phyloP scores from a whole-genome alignment of 2,797 vertebrate genomes.

The Acipenser transmontanus region DNA sequence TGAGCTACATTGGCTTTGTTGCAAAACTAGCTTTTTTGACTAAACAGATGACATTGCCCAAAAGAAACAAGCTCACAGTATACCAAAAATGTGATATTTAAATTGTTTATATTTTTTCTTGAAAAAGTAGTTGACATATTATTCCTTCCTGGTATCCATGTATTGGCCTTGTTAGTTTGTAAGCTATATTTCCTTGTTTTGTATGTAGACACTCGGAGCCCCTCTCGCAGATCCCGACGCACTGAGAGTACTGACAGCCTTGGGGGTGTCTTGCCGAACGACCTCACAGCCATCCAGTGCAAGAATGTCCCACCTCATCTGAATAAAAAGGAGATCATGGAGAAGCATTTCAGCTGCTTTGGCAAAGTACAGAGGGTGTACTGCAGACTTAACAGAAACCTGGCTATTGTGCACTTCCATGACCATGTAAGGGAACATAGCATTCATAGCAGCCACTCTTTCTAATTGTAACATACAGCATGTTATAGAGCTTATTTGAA shows the following conservation, averaged over 20 bases:
- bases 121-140: too few species aligned
- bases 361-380: slow-evolving; percentile 67
- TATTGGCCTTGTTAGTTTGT: too few species aligned
- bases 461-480: too few species aligned
- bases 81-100: too few species aligned
- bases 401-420: slow-evolving; percentile 71
- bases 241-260: slow-evolving; percentile 64
- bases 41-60: too few species aligned
- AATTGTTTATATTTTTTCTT: too few species aligned
- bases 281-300: slow-evolving; percentile 66
- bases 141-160: too few species aligned
- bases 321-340: slow-evolving; percentile 64
- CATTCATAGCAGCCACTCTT: too few species aligned
- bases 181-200: slow-evolving; percentile 21
- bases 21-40: too few species aligned
- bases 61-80: too few species aligned
- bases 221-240: slow-evolving; percentile 39
- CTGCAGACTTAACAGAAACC: slow-evolving; percentile 64
- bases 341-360: slow-evolving; percentile 73
- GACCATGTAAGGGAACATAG: slow-evolving; percentile 72
- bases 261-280: slow-evolving; percentile 41
- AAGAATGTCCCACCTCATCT: slow-evolving; percentile 70
- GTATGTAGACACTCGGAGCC: slow-evolving; percentile 22
- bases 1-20: too few species aligned
- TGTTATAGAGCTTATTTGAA: too few species aligned